Conservation (phyloP, 2,888 invertebrate species). For the Chymomyza amoena region DNA sequence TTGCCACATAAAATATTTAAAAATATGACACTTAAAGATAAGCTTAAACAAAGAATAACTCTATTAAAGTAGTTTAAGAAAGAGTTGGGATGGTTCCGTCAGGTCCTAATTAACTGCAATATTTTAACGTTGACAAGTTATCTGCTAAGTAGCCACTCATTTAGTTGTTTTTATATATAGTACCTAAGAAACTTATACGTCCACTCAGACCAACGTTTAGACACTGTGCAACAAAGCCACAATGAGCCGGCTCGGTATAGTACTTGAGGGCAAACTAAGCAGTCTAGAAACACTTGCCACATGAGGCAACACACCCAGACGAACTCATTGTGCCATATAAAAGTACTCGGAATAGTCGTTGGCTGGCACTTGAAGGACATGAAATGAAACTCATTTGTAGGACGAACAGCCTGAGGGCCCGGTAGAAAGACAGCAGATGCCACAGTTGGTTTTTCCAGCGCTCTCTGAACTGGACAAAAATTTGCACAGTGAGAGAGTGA, state of each 20-base stretch:
- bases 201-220: neutral
- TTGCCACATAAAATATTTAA: neutral
- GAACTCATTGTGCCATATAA: neutral
- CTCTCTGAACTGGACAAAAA: conserved; percentile 29
- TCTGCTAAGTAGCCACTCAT: neutral
- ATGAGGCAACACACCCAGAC: conserved; percentile 17
- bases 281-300: conserved; percentile 12
- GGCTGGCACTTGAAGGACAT: neutral
- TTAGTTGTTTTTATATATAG: neutral
- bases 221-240: conserved; percentile 9
- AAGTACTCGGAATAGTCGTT: neutral
- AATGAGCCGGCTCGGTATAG: neutral
- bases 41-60: neutral
- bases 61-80: neutral
- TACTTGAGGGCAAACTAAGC: conserved; percentile 35
- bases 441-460: conserved; percentile 59
- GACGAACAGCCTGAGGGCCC: neutral
- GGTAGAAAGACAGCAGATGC: conserved; percentile 30
- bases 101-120: neutral
- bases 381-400: neutral
- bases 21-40: neutral
- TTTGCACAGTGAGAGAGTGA: conserved; percentile 48
- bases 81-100: too few species aligned
- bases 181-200: conserved; percentile 2
- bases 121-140: neutral